Conservation (phyloP, 2,113 vertebrate species). For the Coptodon rendalli region DNA sequence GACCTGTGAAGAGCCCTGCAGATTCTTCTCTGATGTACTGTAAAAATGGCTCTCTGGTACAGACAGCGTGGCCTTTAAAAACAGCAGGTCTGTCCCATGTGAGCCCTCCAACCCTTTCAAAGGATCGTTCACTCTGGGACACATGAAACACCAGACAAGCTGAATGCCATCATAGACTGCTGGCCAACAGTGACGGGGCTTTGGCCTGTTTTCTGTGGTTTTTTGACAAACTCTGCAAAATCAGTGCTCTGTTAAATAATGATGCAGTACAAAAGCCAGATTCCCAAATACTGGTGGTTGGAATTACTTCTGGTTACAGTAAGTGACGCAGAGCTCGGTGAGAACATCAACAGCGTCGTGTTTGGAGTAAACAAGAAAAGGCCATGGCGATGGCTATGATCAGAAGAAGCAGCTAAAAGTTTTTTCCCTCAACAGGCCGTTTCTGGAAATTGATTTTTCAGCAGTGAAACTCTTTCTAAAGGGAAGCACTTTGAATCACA, state of each 20-base stretch:
- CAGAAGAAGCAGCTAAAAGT: not conserved
- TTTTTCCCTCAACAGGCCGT: not conserved
- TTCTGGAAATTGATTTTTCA: not conserved
- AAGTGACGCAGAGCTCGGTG: not conserved
- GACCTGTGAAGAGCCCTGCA: not conserved
- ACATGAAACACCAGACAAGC: slow-evolving; percentile 11
- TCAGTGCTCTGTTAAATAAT: not conserved
- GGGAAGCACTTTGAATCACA: not conserved
- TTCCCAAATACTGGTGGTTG: not conserved
- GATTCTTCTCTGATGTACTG: slow-evolving; percentile 24
- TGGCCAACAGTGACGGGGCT: not conserved
- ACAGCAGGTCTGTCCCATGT: not conserved
- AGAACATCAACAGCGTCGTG: not conserved
- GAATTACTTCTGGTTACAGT: not conserved
- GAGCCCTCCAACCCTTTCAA: slow-evolving; percentile 33
- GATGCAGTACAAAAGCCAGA: not conserved
- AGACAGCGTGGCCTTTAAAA: slow-evolving; percentile 48
- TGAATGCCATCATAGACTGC: not conserved
- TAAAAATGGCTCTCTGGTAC: not conserved
- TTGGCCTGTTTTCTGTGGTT: not conserved
- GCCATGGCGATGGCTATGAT: not conserved
- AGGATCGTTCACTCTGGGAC: not conserved
- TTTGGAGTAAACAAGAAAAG: not conserved
- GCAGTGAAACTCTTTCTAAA: not conserved
- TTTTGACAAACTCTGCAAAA: not conserved